Evolutionary conservation across 2,888 invertebrate species (phyloP).

Genomic region (Syrphus vitripennis): DNA sequence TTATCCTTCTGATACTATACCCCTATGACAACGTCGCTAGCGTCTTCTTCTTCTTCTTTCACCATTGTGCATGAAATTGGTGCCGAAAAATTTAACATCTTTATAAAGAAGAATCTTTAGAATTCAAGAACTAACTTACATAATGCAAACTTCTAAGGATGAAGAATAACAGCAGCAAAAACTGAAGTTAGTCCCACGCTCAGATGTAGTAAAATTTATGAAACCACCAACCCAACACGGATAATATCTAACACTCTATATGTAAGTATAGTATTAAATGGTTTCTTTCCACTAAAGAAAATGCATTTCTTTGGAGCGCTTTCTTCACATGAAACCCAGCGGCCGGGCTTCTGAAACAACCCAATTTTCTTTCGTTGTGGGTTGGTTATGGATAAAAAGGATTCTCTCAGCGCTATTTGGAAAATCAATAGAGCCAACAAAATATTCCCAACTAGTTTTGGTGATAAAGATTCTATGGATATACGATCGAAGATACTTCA

Average conservation of each 20-base stretch:
- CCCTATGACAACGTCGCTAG: conserved; percentile 22
- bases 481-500: conserved; percentile 11
- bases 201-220: conserved; percentile 53
- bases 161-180: background rate
- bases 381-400: background rate
- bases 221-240: conserved; percentile 30
- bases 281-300: conserved; percentile 14
- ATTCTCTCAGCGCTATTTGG: conserved; percentile 29
- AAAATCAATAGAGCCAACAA: conserved; percentile 55
- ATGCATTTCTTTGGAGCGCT: conserved; percentile 62
- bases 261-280: too few relatives aligned
- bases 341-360: conserved; percentile 20
- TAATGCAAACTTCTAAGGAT: conserved; percentile 3
- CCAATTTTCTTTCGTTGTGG: conserved; percentile 26
- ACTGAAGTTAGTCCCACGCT: background rate
- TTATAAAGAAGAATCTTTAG: conserved; percentile 35
- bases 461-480: conserved; percentile 17
- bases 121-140: conserved; percentile 54
- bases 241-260: conserved; percentile 44
- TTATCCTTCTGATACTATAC: conserved; percentile 13
- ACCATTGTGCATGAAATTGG: conserved; percentile 33
- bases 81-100: conserved; percentile 52
- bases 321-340: background rate
- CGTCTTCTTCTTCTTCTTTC: background rate
- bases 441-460: background rate